phyloP scores from a whole-genome alignment of 2,888 invertebrate species.

The Crocallis elinguaria region DNA sequence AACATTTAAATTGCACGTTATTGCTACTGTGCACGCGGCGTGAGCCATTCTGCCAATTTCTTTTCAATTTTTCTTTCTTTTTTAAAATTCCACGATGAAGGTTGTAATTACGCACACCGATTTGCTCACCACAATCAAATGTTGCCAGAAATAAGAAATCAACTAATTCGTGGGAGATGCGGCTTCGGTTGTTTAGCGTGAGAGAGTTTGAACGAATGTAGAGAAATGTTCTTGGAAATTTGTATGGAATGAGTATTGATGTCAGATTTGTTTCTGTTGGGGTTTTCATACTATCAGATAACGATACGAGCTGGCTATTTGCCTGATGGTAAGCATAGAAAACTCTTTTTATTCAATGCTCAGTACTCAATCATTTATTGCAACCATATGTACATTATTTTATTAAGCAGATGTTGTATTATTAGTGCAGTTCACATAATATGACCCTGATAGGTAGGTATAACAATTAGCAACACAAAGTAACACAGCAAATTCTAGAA shows the following conservation, averaged over 20 bases:
- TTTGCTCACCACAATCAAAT: constrained; percentile 74
- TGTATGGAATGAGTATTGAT: neutral
- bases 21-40: constrained; percentile 81
- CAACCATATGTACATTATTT: neutral
- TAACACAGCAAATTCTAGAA: too few species aligned
- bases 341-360: too few species aligned
- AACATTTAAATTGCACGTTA: constrained; percentile 84
- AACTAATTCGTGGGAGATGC: constrained; percentile 78
- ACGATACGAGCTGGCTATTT: too few species aligned
- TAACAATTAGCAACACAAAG: too few species aligned
- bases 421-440: too few species aligned
- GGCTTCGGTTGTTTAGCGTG: constrained; percentile 69
- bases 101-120: constrained; percentile 79
- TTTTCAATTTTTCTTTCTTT: constrained; percentile 20
- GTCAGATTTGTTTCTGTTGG: too few species aligned
- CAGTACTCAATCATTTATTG: neutral
- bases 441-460: too few species aligned
- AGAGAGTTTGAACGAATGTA: constrained; percentile 65
- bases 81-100: constrained; percentile 66
- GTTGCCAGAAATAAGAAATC: constrained; percentile 76
- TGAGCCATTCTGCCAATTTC: constrained; percentile 56
- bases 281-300: too few species aligned
- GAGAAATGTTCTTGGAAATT: constrained; percentile 23
- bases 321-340: too few species aligned
- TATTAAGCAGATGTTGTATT: too few species aligned